A percentile compares a stretch with the other conserved stretches of the same genome.
phyloP scores from a whole-genome alignment of 2,113 vertebrate species.

The Sapajus apella region DNA sequence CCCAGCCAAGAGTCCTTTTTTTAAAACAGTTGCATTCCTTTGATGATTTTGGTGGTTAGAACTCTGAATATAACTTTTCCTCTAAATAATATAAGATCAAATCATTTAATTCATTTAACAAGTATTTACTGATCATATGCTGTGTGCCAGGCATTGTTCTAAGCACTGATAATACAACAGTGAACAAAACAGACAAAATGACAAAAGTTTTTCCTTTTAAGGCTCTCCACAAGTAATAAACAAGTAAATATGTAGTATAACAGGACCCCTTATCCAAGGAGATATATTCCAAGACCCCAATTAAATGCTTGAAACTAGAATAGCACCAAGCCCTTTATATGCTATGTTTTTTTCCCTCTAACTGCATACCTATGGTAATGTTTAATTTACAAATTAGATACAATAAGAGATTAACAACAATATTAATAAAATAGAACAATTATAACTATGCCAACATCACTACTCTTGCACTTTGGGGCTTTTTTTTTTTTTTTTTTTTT shows the following conservation, averaged over 20 bases:
- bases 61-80: background rate
- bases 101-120: background rate
- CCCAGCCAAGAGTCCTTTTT: background rate
- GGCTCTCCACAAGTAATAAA: background rate
- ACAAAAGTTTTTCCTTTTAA: slow-evolving; percentile 11
- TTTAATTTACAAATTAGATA: background rate
- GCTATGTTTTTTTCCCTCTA: background rate
- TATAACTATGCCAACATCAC: background rate
- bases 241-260: background rate
- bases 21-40: background rate
- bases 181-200: background rate
- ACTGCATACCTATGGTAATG: background rate
- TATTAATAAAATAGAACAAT: background rate
- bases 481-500: too few species aligned
- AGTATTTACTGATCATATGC: background rate
- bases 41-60: background rate
- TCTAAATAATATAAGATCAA: background rate
- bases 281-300: background rate
- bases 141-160: background rate
- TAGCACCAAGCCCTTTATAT: background rate
- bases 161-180: background rate
- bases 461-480: background rate
- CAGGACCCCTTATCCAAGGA: background rate
- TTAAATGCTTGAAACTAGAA: background rate
- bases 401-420: background rate